Evolutionary conservation across 2,797 vertebrate species (phyloP), one percentile per base, ranked within the genome.

Genomic region (Syngnathus rostellatus): DNA sequence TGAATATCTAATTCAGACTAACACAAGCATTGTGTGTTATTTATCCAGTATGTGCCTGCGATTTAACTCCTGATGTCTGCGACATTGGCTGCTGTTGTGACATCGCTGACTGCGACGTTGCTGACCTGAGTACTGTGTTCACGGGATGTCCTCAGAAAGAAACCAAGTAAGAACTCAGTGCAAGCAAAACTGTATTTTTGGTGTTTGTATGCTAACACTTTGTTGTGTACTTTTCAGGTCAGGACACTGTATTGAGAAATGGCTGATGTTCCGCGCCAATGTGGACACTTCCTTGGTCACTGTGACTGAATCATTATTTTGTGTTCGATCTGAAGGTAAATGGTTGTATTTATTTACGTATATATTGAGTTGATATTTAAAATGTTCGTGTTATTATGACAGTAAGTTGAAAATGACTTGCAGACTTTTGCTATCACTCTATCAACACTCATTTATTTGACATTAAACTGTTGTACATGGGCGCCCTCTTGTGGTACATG

Each of bases 81-180:
- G 90, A 93, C 73, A 85, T 92, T 1, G 86, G 86, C 76, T 93
- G 92, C 79, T 93, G 92, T 25, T 93, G 92, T 76, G 92, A 93
- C 72, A 74, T 65, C 5, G 54, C 63, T 8, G 89, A 93, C 63
- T 93, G 92, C 17, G 80, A 70, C 0, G 21, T 88, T n/a, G 62
- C 75, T 0, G 80, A 91, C 74, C 64, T 91, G 67, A 85, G 80
- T 48, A 78, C 85, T 0, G 79, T 91, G 72, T 92, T 93, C 78
- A 83, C 41, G 0, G 76, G 69, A 53, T 92, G 91, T 72, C 68
- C 63, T 40, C 71, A 80, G 54, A 75, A 76, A 76, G 51, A 31
- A 4, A 31, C 61, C 8, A 62, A 74, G 91, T 90, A 77, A 70
- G 86, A 63, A 62, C 21, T 21, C 41, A 8, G 6, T 23, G 40